These are phyloP conservation scores for Taenaris catops DNA, from an alignment of 2,888 invertebrate species.

Conservation along the genomic window DNA sequence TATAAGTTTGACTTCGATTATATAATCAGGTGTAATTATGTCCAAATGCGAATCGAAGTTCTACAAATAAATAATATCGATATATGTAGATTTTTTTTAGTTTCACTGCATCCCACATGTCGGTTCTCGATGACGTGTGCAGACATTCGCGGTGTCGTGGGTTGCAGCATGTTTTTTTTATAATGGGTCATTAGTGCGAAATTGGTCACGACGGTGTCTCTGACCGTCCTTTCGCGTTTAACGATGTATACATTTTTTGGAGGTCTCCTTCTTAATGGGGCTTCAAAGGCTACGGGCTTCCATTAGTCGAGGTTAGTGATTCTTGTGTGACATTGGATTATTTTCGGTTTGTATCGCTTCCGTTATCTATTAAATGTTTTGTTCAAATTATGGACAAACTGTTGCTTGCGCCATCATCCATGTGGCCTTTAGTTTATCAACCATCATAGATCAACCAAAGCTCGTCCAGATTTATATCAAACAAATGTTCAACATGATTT, in stretches of 20 bases:
- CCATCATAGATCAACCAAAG: too few relatives aligned
- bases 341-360: neutral
- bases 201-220: slow-evolving; percentile 11
- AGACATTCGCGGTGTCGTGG: slow-evolving; percentile 2
- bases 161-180: slow-evolving; percentile 2
- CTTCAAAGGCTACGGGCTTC: slow-evolving; percentile 14
- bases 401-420: too few relatives aligned
- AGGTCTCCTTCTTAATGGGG: slow-evolving; percentile 16
- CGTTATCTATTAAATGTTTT: slow-evolving; percentile 1
- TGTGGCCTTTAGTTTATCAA: too few relatives aligned
- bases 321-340: slow-evolving; percentile 1
- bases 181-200: slow-evolving; percentile 16
- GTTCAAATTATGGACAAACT: too few relatives aligned
- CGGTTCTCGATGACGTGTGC: slow-evolving; percentile 1
- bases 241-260: slow-evolving; percentile 14
- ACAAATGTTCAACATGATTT: too few relatives aligned
- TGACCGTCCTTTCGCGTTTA: slow-evolving; percentile 14
- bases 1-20: too few relatives aligned
- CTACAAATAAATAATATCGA: too few relatives aligned
- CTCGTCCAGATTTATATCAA: too few relatives aligned
- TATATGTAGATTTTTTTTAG: too few relatives aligned
- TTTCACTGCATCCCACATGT: neutral
- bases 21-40: too few relatives aligned
- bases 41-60: too few relatives aligned
- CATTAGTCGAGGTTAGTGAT: slow-evolving; percentile 10